phyloP scores from a whole-genome alignment of 2,888 invertebrate species.

The Scelioninae gen. 1 region DNA sequence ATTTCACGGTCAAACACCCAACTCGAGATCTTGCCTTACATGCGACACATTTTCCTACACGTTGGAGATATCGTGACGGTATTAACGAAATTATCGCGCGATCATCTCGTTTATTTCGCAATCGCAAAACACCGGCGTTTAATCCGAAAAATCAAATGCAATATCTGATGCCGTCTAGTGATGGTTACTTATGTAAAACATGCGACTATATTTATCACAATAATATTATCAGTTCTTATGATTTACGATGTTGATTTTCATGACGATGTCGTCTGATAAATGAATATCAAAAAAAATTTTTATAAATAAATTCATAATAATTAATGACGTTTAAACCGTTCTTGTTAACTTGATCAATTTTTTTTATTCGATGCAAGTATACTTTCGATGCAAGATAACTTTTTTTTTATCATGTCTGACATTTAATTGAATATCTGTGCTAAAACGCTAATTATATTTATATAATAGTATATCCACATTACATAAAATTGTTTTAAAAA shows the following conservation, averaged over 20 bases:
- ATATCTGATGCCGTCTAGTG: conserved; percentile 1
- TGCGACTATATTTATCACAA: not conserved
- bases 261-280: conserved; percentile 5
- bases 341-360: not conserved
- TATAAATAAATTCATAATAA: conserved; percentile 13
- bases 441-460: no score
- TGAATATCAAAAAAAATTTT: conserved; percentile 3
- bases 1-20: conserved; percentile 62
- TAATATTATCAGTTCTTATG: conserved; percentile 19
- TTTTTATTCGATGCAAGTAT: not conserved
- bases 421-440: not conserved
- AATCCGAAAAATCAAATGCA: conserved; percentile 26
- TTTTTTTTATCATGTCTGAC: not conserved
- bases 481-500: no score
- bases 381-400: not conserved
- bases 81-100: conserved; percentile 10
- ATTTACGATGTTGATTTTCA: conserved; percentile 15
- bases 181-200: conserved; percentile 22
- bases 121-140: not conserved
- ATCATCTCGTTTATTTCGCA: not conserved
- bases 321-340: conserved; percentile 2
- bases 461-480: no score
- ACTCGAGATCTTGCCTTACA: not conserved
- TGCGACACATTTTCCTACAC: conserved; percentile 21
- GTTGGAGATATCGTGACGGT: not conserved